These are phyloP conservation scores for Typhlomys cinereus DNA, from an alignment of 2,113 vertebrate genomes.

Conservation along the genomic window DNA sequence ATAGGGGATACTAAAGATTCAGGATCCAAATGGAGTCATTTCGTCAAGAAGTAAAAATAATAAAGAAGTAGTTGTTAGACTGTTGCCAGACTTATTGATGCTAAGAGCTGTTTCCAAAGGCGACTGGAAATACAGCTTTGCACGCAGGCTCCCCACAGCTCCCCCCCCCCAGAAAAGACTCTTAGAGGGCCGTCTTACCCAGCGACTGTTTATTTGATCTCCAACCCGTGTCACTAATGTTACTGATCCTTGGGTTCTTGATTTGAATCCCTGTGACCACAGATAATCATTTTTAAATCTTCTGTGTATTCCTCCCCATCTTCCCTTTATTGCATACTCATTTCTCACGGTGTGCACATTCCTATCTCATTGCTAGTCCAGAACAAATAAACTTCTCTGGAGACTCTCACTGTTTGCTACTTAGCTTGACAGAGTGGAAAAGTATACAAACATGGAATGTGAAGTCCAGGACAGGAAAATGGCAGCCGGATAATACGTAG, in stretches of 20 bases:
- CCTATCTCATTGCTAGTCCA: neutral
- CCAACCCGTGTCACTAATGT: neutral
- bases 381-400: neutral
- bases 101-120: neutral
- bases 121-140: neutral
- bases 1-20: no score
- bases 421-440: neutral
- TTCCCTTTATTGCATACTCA: neutral
- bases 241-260: neutral
- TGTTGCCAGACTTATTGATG: no score
- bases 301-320: neutral
- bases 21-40: neutral
- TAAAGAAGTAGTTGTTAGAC: neutral
- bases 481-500: no score
- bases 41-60: neutral
- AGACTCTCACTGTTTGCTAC: neutral
- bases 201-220: no score
- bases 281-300: neutral
- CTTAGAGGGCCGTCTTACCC: neutral
- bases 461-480: neutral
- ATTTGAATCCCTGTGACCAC: neutral
- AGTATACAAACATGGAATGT: neutral
- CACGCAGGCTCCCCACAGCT: no score
- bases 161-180: neutral
- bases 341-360: neutral